Evolutionary conservation across 2,797 vertebrate species (phyloP), one percentile per base, ranked within the genome.

Genomic region (Mormyrus proboscirostris): DNA sequence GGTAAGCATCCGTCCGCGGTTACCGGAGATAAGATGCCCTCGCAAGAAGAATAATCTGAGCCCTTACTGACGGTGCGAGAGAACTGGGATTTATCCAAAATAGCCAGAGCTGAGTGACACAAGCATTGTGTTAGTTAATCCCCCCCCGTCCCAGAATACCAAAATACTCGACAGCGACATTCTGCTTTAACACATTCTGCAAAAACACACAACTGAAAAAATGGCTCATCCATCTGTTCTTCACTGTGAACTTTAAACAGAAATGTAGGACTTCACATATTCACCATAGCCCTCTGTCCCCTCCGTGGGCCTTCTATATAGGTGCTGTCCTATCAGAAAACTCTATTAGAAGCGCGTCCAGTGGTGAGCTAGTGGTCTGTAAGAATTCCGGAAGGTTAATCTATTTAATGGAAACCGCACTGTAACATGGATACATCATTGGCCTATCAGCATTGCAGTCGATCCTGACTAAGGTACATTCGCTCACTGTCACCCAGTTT

Each of bases 321-420:
- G 50, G 47, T 85, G 87, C 49, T 88, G 89, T 33, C 9, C 87
- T 90, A 47, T 92, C 73, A 91, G 50, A 88, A 92, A 87, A 89
- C 89, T 90, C 76, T 51, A 89, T 69, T 87, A 86, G 87, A 88
- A 89, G 59, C n/a, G 59, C 47, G 47, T 5, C 47, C 7, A 76
- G 4, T 88, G 47, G 22, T 55, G 22, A 53, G n/a, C 47, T 55
- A 19, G 73, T 22, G 47, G 41, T 65, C 86, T 69, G 44, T 88
- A 69, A 69, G 14, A 69, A 88, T 65, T 65, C 22, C 3, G 12
- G 65, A 73, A 73, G 12, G 4, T 38, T 19, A 8, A 22, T 88
- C 6, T 53, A 25, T n/a, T 73, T 14, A 65, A 49, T 29, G 59
- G 8, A 25, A 73, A 29, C 33, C 1, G 9, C 59, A 29, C 8